Percentiles rank a stretch among this genome's conserved stretches.
These are phyloP conservation scores for Bubalus kerabau DNA, from an alignment of 2,113 vertebrate species.

Conservation along the genomic window DNA sequence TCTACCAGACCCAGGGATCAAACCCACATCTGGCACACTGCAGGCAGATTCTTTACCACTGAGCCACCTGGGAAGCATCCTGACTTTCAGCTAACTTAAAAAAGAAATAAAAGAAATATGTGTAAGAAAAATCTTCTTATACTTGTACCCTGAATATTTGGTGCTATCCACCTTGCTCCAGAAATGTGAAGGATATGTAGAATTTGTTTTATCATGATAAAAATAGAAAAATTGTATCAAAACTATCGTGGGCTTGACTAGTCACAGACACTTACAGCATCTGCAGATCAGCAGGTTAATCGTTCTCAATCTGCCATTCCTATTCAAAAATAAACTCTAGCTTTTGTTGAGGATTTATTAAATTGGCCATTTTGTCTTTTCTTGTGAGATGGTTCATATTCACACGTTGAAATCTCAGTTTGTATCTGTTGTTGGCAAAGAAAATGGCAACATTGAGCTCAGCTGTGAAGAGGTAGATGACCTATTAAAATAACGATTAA, in stretches of 20 bases:
- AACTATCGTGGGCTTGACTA: background rate
- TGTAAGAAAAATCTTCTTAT: background rate
- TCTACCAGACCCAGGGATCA: background rate
- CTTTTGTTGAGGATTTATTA: background rate
- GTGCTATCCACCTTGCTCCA: background rate
- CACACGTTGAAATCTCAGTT: background rate
- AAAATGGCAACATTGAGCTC: background rate
- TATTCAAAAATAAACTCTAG: background rate
- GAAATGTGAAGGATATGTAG: background rate
- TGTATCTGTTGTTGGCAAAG: background rate
- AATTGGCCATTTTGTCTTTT: background rate
- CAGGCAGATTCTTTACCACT: background rate
- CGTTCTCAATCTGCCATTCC: background rate
- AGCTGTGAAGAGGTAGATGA: background rate
- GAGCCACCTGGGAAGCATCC: background rate
- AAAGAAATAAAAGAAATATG: background rate
- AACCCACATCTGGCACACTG: background rate
- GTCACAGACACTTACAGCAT: background rate
- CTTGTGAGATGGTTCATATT: background rate
- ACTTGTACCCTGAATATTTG: background rate
- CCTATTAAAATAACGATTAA: background rate
- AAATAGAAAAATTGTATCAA: background rate
- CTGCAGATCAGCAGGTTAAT: background rate
- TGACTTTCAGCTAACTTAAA: background rate
- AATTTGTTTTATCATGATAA: background rate